phyloP scores from a whole-genome alignment of 2,888 invertebrate genomes.

The Nesidiocoris tenuis region DNA sequence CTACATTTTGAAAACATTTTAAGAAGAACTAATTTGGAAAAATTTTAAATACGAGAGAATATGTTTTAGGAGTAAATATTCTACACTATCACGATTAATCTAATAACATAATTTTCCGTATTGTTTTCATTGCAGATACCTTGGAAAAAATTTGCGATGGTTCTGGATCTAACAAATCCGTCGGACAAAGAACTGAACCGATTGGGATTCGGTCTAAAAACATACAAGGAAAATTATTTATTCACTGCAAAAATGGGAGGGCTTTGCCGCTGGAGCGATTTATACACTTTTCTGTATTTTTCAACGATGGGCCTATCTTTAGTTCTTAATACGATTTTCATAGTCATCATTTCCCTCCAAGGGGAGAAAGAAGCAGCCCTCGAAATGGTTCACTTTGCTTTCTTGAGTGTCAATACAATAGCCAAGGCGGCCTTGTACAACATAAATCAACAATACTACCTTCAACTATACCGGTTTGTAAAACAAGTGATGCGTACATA shows the following conservation, averaged over 20 bases:
- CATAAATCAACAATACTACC: background rate
- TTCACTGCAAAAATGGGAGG: constrained; percentile 11
- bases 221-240: background rate
- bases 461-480: constrained; percentile 6
- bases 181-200: background rate
- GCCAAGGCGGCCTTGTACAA: background rate
- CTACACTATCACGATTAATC: too few species aligned
- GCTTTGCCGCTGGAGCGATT: constrained; percentile 4
- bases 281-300: background rate
- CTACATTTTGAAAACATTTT: too few species aligned
- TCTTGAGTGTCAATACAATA: background rate
- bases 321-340: background rate
- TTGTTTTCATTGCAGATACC: too few species aligned
- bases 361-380: background rate
- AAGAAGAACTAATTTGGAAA: too few species aligned
- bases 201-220: background rate
- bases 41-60: too few species aligned
- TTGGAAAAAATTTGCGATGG: too few species aligned
- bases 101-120: too few species aligned
- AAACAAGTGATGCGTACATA: too few species aligned
- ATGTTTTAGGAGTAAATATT: too few species aligned
- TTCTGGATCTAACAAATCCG: background rate
- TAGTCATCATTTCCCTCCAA: background rate
- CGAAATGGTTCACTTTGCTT: background rate
- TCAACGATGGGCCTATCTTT: background rate